These are phyloP conservation scores for Onychomys leucogaster DNA, from an alignment of 2,797 vertebrate species.

Conservation along the genomic window DNA sequence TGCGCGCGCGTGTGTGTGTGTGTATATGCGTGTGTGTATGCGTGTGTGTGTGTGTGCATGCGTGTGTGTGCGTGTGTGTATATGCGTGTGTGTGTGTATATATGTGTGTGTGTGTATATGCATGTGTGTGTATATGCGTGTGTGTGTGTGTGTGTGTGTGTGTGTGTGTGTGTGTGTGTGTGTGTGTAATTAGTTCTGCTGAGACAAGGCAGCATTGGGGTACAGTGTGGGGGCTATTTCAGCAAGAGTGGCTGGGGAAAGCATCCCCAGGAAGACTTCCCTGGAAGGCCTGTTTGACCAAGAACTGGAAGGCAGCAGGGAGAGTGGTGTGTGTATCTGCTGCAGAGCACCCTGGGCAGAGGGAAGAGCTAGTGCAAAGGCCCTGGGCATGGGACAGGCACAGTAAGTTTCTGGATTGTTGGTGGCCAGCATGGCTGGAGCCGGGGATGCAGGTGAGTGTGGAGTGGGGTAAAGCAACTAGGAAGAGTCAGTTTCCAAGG, in stretches of 20 bases:
- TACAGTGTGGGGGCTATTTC: neutral
- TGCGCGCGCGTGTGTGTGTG: too few species aligned
- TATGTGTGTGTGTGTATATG: too few species aligned
- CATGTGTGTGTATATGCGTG: too few species aligned
- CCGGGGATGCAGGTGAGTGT: neutral
- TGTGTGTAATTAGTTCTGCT: neutral
- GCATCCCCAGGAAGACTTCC: neutral
- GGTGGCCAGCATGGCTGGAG: neutral
- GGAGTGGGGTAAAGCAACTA: neutral
- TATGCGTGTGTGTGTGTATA: too few species aligned
- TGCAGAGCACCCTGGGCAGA: neutral
- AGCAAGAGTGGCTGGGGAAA: neutral
- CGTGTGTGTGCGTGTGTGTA: too few species aligned
- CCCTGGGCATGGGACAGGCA: neutral
- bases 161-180: fast-evolving
- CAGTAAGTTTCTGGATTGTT: neutral
- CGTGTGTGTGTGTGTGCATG: neutral
- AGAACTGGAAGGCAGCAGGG: neutral
- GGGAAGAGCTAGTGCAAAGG: neutral
- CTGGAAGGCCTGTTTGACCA: neutral
- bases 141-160: neutral
- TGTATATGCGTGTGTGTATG: too few species aligned
- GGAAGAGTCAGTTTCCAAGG: neutral
- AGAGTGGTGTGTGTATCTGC: neutral
- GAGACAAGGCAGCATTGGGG: neutral